Evolutionary conservation across 1,140 invertebrate genomes (phyloP).

Genomic region (Latrodectus geometricus): DNA sequence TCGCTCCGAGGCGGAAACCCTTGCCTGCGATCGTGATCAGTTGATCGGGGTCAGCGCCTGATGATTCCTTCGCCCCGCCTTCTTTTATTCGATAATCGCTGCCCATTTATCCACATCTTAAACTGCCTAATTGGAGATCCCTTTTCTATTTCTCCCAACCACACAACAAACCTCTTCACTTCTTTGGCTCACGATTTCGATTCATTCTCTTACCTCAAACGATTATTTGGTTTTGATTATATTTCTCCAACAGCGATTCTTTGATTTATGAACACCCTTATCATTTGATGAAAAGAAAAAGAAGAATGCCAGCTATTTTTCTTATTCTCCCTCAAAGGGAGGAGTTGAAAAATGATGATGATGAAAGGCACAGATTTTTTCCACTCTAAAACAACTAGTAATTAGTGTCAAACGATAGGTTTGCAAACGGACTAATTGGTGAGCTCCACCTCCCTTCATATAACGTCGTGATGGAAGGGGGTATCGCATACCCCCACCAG

Average conservation of each 20-base stretch:
- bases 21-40: background rate
- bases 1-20: no score
- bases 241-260: background rate
- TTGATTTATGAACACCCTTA: background rate
- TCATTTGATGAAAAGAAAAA: background rate
- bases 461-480: background rate
- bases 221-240: background rate
- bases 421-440: background rate
- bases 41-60: background rate
- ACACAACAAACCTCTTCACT: background rate
- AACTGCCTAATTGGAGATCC: background rate
- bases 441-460: background rate
- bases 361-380: background rate
- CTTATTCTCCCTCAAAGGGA: background rate
- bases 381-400: background rate
- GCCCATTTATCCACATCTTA: background rate
- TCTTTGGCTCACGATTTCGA: background rate
- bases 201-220: background rate
- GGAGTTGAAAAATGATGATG: background rate
- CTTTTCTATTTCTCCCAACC: background rate
- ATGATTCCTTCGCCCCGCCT: background rate
- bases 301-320: no score
- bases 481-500: background rate
- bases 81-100: background rate
- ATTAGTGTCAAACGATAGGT: slow-evolving; percentile 1